These are phyloP conservation scores for Intellagama lesueurii DNA, from an alignment of 2,797 vertebrate genomes.

Conservation along the genomic window DNA sequence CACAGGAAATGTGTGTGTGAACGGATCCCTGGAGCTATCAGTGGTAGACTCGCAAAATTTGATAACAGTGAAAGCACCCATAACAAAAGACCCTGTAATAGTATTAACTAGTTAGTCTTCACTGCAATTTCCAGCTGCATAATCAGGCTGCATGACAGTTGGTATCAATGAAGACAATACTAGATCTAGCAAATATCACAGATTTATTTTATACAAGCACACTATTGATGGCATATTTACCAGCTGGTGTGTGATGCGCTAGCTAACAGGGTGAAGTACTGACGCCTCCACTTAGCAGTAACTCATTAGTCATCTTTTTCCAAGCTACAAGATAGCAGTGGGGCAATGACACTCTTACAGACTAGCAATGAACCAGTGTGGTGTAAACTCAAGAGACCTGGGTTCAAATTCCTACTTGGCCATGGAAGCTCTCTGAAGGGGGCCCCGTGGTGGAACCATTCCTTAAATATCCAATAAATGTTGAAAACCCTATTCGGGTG, in stretches of 20 bases:
- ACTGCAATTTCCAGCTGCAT: neutral
- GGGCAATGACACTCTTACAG: neutral
- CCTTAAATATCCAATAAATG: no score
- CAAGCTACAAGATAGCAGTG: neutral
- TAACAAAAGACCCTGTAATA: neutral
- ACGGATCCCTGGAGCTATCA: neutral
- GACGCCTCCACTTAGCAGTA: neutral
- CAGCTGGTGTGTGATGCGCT: neutral
- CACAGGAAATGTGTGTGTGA: neutral
- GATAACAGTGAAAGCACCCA: neutral
- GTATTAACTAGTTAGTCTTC: neutral
- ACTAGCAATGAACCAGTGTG: neutral
- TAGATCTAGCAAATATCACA: neutral
- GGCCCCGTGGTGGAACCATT: no score
- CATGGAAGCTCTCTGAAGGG: no score
- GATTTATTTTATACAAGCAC: neutral
- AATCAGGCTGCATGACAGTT: neutral
- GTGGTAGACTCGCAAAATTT: neutral
- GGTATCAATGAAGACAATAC: neutral
- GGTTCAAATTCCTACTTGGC: no score
- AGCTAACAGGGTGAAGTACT: neutral
- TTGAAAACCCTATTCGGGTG: no score
- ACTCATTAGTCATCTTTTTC: neutral
- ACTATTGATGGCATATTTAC: neutral
- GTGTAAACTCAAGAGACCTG: no score